These are phyloP conservation scores for Barnardius zonarius DNA, from an alignment of 2,113 vertebrate species.

Conservation along the genomic window DNA sequence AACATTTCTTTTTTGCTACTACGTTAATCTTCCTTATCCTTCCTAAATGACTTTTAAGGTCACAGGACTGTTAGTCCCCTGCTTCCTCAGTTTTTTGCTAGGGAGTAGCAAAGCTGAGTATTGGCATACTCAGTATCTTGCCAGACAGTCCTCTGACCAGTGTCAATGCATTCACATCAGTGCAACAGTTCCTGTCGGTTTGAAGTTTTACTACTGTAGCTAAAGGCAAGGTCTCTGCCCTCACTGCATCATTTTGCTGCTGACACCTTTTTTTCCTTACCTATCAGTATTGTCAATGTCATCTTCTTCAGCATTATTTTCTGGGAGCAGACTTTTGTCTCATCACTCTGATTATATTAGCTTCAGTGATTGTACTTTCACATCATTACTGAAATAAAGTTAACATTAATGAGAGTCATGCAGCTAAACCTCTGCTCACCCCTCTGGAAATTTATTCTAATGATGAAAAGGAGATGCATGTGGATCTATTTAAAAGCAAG, in stretches of 20 bases:
- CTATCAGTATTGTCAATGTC: slow-evolving; percentile 36
- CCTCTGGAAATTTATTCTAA: slow-evolving; percentile 66
- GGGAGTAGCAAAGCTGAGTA: not conserved
- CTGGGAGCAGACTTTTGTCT: slow-evolving; percentile 32
- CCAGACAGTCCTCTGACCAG: not conserved
- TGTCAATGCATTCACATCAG: not conserved
- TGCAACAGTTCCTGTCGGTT: not conserved
- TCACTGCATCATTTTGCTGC: not conserved
- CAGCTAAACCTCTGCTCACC: slow-evolving; percentile 68
- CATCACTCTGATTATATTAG: slow-evolving; percentile 71
- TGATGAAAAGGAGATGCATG: slow-evolving; percentile 71
- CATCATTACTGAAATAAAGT: slow-evolving; percentile 79
- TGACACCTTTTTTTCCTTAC: slow-evolving; percentile 4
- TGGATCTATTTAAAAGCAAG: slow-evolving; percentile 57
- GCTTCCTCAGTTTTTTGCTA: not conserved
- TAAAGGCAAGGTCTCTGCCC: not conserved
- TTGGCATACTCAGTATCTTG: not conserved
- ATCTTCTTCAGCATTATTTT: slow-evolving; percentile 28
- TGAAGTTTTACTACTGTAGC: not conserved
- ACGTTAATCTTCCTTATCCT: not conserved
- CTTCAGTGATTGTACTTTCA: slow-evolving; percentile 70
- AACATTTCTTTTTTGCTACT: not conserved
- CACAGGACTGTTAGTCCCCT: not conserved
- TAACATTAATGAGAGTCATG: slow-evolving; percentile 76
- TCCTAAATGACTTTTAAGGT: not conserved